Evolutionary conservation across 1,140 invertebrate genomes (phyloP).

Genomic region (Drosophila simulans): DNA sequence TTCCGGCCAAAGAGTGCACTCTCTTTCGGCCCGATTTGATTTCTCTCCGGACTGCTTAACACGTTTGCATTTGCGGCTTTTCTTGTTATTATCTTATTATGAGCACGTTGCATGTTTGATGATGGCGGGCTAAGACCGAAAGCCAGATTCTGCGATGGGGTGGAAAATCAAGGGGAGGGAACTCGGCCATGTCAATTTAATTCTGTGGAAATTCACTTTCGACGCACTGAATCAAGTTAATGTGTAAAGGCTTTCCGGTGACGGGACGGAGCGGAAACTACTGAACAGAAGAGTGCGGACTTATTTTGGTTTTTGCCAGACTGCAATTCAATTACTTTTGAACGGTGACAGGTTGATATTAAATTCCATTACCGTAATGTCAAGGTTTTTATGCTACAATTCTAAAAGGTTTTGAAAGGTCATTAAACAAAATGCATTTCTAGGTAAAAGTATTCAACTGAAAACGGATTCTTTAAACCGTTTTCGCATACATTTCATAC

Average conservation of each 20-base stretch:
- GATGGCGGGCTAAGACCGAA: slow-evolving; percentile 3
- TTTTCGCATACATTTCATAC: too few relatives aligned
- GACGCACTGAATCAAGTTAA: slow-evolving; percentile 48
- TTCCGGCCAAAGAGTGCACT: slow-evolving; percentile 24
- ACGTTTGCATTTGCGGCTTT: slow-evolving; percentile 59
- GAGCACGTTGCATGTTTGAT: slow-evolving; percentile 56
- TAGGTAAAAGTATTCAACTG: too few relatives aligned
- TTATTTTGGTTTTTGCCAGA: slow-evolving; percentile 26
- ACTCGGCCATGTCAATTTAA: slow-evolving; percentile 40
- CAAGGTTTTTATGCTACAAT: neutral
- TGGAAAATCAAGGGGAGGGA: slow-evolving; percentile 13
- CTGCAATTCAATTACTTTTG: slow-evolving; percentile 59
- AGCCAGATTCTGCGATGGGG: slow-evolving; percentile 12
- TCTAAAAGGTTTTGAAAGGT: neutral
- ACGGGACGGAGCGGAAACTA: slow-evolving; percentile 1
- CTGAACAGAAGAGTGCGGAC: neutral
- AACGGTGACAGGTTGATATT: slow-evolving; percentile 23
- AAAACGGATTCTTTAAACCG: too few relatives aligned
- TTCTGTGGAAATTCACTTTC: slow-evolving; percentile 43
- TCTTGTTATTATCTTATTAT: slow-evolving; percentile 68
- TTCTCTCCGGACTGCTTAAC: slow-evolving; percentile 22
- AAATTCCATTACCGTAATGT: slow-evolving; percentile 35
- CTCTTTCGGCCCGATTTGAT: slow-evolving; percentile 9
- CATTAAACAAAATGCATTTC: neutral
- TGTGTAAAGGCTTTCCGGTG: slow-evolving; percentile 27